Evolutionary conservation across 2,113 vertebrate genomes (phyloP).

Genomic region (Vimba vimba): DNA sequence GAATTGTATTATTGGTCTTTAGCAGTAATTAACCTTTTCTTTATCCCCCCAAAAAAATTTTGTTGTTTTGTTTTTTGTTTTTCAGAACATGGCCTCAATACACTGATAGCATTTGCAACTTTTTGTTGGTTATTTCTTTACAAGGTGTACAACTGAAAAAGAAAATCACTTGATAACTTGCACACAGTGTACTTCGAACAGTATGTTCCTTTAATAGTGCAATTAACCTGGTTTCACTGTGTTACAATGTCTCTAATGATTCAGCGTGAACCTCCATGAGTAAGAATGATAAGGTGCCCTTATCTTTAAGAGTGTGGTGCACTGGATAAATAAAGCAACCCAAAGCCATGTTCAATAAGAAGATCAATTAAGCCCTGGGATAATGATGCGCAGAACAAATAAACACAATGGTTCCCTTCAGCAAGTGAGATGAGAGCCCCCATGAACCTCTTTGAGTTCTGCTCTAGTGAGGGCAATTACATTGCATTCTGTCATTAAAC

Average conservation of each 20-base stretch:
- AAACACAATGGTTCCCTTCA: slow-evolving; percentile 64
- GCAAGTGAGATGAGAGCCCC: slow-evolving; percentile 55
- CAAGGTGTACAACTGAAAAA: not conserved
- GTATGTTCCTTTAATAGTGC: slow-evolving; percentile 58
- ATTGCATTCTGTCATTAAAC: slow-evolving; percentile 59
- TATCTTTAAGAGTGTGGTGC: slow-evolving; percentile 70
- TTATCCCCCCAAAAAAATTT: not conserved
- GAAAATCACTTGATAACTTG: not conserved
- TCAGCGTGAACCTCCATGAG: slow-evolving; percentile 61
- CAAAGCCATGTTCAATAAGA: slow-evolving; percentile 75
- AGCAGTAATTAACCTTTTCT: not conserved
- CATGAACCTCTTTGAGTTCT: slow-evolving; percentile 61
- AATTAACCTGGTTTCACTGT: slow-evolving; percentile 66
- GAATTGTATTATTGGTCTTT: not conserved
- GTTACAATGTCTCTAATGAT: slow-evolving; percentile 56
- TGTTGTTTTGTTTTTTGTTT: too few species aligned
- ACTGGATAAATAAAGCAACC: slow-evolving; percentile 74
- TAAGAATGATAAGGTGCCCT: slow-evolving; percentile 63
- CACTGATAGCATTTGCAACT: not conserved
- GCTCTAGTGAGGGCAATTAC: slow-evolving; percentile 58
- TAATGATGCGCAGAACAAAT: slow-evolving; percentile 70
- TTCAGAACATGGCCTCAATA: not conserved
- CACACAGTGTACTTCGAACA: slow-evolving; percentile 9
- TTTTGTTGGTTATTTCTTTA: not conserved
- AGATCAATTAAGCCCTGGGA: slow-evolving; percentile 76